Base-by-base conservation (phyloP, 1,140 invertebrate genomes). In the Calephelis nemesis region DNA sequence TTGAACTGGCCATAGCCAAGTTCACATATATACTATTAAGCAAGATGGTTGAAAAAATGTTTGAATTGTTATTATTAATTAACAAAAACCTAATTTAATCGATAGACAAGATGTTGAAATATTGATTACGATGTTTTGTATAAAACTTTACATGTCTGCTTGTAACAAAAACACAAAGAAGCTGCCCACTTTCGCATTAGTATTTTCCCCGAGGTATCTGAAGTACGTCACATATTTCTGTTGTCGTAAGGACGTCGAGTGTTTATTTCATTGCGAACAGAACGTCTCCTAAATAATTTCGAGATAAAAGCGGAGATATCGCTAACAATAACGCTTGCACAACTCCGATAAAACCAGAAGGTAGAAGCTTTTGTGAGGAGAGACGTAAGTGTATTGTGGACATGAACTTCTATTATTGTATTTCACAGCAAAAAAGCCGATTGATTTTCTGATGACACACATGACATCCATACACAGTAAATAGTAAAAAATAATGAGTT, bases 251-350 rank as follows among this genome's bases (percentile, higher is more conserved):
- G 19, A 30, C 54, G 64, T 54, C 11, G 73, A 75, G 77, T 79
- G 77, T 82, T 79, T 82, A 82, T 82, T 79, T 78, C 73, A 74
- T 79, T 67, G 73, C 64, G 73, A 75, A 74, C 70, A 78, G 74
- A 73, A 65, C 64, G 73, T 75, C 77, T 76, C 79, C 72, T 82
- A 82, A 82, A 82, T 82, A 82, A 82, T 78, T 77, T 70, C 64
- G 52, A 77, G 77, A 78, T 79, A 81, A 76, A 49, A 47, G 63
- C 19, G 63, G 63, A 30, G 63, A 65, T 65, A 65, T 65, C 63
- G 48, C 63, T 76, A 71, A 81, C 77, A 76, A 76, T 79, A 76
- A 78, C 76, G 74, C 65, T 54, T 54, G 50, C 52, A 30, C 52
- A 30, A 45, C 63, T 62, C 19, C 74, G 78, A 80, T 78, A 77